Percentiles rank a stretch among this genome's conserved stretches.
phyloP scores from a whole-genome alignment of 2,888 invertebrate genomes.

The Hydraecia micacea region DNA sequence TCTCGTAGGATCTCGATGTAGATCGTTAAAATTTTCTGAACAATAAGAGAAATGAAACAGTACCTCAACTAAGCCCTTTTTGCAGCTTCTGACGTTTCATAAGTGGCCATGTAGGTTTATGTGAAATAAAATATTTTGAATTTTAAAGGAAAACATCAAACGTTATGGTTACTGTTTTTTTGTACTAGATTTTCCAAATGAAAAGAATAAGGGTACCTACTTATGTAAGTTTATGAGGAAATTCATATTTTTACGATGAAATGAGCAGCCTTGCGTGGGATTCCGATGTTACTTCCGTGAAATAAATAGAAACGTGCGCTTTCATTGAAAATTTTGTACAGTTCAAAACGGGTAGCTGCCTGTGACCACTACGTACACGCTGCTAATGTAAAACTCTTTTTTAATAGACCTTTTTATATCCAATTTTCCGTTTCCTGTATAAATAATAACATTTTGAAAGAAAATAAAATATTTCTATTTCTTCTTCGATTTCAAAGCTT shows the following conservation, averaged over 20 bases:
- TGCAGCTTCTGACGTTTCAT: neutral
- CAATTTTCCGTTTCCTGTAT: neutral
- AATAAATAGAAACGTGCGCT: conserved; percentile 40
- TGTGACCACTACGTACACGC: neutral
- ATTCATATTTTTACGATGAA: conserved; percentile 28
- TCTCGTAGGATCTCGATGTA: too few species aligned
- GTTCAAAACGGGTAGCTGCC: neutral
- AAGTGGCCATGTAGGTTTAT: neutral
- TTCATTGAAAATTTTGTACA: conserved; percentile 19
- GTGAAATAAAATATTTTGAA: neutral
- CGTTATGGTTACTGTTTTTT: conserved; percentile 25
- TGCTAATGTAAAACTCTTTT: conserved; percentile 7
- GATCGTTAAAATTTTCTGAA: neutral
- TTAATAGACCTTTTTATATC: neutral
- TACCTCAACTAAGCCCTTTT: neutral
- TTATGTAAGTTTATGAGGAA: conserved; percentile 15
- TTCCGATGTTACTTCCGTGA: neutral
- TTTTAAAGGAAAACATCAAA: conserved; percentile 5
- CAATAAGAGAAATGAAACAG: neutral
- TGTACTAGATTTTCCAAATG: conserved; percentile 15
- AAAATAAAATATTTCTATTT: neutral
- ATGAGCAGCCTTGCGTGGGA: conserved; percentile 17
- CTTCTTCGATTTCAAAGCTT: neutral
- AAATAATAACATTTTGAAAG: neutral
- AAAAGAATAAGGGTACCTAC: neutral